Evolutionary conservation across 2,113 vertebrate species (phyloP).

Genomic region (Halichoerus grypus): DNA sequence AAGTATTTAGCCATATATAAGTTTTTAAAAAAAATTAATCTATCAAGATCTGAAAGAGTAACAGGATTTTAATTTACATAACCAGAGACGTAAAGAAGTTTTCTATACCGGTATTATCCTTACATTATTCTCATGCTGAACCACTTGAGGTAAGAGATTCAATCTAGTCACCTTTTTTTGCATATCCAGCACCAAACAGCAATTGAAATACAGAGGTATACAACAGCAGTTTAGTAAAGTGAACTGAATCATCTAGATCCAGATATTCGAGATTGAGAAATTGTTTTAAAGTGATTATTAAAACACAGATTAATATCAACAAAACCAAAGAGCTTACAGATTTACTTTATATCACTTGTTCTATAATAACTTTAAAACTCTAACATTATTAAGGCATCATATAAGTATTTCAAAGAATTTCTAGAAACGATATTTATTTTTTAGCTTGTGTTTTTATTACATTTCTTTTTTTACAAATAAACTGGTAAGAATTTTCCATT

Average conservation of each 20-base stretch:
- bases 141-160: not conserved
- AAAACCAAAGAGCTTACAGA: not conserved
- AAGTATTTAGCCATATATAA: not conserved
- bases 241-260: not conserved
- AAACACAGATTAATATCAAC: conserved; percentile 36
- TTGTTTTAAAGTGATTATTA: conserved; percentile 1
- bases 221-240: not conserved
- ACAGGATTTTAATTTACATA: not conserved
- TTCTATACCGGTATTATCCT: not conserved
- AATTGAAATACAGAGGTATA: not conserved
- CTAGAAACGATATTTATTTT: not conserved
- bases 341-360: conserved; percentile 17
- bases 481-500: conserved; percentile 33
- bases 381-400: not conserved
- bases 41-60: not conserved
- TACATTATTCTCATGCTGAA: not conserved
- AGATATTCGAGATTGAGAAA: not conserved
- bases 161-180: not conserved
- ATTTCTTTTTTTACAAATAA: conserved; percentile 59
- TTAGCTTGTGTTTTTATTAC: not conserved
- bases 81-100: not conserved
- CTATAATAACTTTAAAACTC: not conserved
- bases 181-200: not conserved
- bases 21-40: not conserved
- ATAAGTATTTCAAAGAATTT: conserved; percentile 12